Conservation (phyloP, 2,113 vertebrate genomes). For the Callorhinus ursinus region DNA sequence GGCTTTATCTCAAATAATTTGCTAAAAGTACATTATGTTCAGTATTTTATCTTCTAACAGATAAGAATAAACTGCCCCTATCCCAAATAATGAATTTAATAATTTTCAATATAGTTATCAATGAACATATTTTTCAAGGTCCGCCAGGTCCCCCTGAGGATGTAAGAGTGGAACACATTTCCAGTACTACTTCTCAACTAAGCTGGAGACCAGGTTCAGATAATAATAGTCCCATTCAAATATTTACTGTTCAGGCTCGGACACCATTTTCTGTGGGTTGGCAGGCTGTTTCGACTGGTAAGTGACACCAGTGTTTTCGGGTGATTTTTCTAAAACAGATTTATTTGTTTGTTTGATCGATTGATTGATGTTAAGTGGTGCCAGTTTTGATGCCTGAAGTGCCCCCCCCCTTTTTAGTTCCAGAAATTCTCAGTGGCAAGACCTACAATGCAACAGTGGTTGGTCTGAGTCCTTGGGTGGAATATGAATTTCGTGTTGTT, state of each 20-base stretch:
- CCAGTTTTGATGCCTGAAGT: background rate
- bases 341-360: background rate
- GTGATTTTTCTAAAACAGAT: background rate
- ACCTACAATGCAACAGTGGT: constrained; percentile 92
- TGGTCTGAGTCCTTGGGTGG: constrained; percentile 95
- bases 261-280: constrained; percentile 98
- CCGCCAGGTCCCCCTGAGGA: constrained; percentile 95
- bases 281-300: constrained; percentile 96
- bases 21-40: background rate
- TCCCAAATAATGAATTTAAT: background rate
- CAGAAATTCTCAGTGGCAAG: constrained; percentile 92
- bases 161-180: constrained; percentile 93
- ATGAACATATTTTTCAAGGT: constrained; percentile 85
- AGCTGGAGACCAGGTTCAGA: constrained; percentile 95
- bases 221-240: constrained; percentile 97
- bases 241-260: constrained; percentile 93
- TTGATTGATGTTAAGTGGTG: background rate
- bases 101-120: constrained; percentile 10
- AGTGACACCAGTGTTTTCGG: background rate
- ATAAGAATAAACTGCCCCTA: background rate
- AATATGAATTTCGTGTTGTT: constrained; percentile 95
- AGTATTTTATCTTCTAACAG: background rate
- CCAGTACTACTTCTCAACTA: constrained; percentile 92
- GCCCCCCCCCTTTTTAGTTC: constrained; percentile 84
- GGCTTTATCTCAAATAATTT: background rate